A percentile compares a stretch with the other conserved stretches of the same genome.
These are phyloP conservation scores for Caenorhabditis tropicalis DNA, from an alignment of 1,140 invertebrate species.

Conservation along the genomic window DNA sequence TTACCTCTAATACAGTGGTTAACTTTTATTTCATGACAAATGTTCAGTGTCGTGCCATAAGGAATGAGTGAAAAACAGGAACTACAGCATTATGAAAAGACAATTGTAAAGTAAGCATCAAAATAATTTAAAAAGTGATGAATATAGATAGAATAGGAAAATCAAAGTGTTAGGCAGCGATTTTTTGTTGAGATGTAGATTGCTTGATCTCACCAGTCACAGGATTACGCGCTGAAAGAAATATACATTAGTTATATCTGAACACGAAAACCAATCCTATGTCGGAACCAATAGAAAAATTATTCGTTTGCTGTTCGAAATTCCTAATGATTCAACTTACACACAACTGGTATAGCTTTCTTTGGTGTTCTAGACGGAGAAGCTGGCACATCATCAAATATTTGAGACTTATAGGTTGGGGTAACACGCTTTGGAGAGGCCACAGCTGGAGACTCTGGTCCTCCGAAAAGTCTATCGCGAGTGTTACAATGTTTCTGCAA, in stretches of 20 bases:
- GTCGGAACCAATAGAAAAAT: no score
- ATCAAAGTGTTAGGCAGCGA: not conserved
- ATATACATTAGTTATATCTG: not conserved
- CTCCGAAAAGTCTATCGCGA: slow-evolving; percentile 40
- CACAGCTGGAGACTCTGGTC: not conserved
- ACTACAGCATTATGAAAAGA: no score
- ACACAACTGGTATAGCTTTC: slow-evolving; percentile 44
- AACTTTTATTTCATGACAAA: no score
- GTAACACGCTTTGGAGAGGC: slow-evolving; percentile 45
- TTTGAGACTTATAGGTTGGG: slow-evolving; percentile 50
- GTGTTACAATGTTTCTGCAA: slow-evolving; percentile 50
- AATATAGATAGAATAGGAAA: no score
- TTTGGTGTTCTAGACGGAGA: slow-evolving; percentile 51
- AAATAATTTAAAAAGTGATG: no score
- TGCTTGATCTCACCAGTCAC: slow-evolving; percentile 50
- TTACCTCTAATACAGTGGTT: not conserved
- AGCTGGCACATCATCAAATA: slow-evolving; percentile 45
- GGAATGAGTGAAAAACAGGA: no score
- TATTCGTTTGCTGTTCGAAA: no score
- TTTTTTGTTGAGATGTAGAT: slow-evolving; percentile 29
- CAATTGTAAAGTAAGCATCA: no score
- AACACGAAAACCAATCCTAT: not conserved
- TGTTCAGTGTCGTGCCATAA: no score
- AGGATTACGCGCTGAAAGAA: slow-evolving; percentile 52
- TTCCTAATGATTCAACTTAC: no score